A percentile compares a stretch with the other conserved stretches of the same genome.
These are phyloP conservation scores for Schlechtendalia chinensis DNA, from an alignment of 1,140 invertebrate genomes.

Conservation along the genomic window DNA sequence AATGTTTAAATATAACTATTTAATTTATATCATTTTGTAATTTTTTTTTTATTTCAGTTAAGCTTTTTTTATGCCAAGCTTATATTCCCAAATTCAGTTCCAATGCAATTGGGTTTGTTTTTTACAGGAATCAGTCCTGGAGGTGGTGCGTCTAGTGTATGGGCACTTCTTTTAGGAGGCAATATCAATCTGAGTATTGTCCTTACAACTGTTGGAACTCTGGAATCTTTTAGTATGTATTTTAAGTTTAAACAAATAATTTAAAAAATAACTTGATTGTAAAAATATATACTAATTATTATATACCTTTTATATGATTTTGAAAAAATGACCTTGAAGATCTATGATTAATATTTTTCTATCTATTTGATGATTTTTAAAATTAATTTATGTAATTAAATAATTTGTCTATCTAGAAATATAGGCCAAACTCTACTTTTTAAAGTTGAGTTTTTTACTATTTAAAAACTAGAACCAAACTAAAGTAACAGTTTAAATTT, in stretches of 20 bases:
- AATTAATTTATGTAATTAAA: too few relatives aligned
- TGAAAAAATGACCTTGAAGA: too few relatives aligned
- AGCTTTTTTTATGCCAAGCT: constrained; percentile 72
- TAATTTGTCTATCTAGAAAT: too few relatives aligned
- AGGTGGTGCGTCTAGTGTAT: constrained; percentile 94
- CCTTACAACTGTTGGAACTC: constrained; percentile 87
- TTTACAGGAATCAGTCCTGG: constrained; percentile 87
- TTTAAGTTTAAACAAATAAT: not conserved
- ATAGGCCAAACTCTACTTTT: too few relatives aligned
- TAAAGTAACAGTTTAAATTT: too few relatives aligned
- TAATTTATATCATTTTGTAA: not conserved
- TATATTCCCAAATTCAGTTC: constrained; percentile 69
- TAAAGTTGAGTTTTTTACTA: too few relatives aligned
- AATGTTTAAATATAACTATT: not conserved
- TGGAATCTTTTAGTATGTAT: constrained; percentile 74
- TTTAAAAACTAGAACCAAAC: too few relatives aligned
- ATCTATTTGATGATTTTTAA: too few relatives aligned
- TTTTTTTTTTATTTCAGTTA: constrained; percentile 61
- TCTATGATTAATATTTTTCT: too few relatives aligned
- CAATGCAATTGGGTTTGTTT: constrained; percentile 83
- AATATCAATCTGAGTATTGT: constrained; percentile 87
- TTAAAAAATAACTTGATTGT: too few relatives aligned
- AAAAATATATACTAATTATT: too few relatives aligned
- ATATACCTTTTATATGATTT: too few relatives aligned
- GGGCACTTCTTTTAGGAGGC: constrained; percentile 83